Evolutionary conservation across 2,113 vertebrate genomes (phyloP), one percentile per base, ranked within the genome.

Genomic region (Cavia aperea): DNA sequence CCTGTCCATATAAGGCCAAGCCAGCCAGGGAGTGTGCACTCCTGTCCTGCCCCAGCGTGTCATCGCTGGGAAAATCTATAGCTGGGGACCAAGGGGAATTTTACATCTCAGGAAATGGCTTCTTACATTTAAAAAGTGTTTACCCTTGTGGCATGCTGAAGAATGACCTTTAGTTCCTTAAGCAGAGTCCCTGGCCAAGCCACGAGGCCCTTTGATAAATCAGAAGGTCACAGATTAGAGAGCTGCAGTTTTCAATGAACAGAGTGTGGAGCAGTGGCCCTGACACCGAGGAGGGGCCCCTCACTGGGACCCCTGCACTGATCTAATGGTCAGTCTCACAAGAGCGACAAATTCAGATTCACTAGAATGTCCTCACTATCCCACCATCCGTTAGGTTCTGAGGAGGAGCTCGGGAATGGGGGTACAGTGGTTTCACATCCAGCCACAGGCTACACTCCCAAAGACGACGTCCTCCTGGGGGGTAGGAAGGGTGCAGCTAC

Each of bases 1-100:
- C 15, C 7, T 33, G 70, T 49, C 96, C 89, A 70, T 66, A 87
- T 60, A 93, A 90, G 88, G 95, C 46, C 23, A 63, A 79, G 89
- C 66, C 24, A 39, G 93, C 26, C 39, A 13, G 68, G 68, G 81
- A 86, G 75, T 24, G 75, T 24, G 5, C 43, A 36, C 31, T 81
- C 29, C 49, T 33, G 18, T 36, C 49, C 49, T 14, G 56, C 31
- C 12, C 14, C 10, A 43, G 36, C 15, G 24, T 54, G 62, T 75
- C 92, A 65, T 4, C 0, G 3, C 36, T 92, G 79, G 72, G 72
- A 83, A 94, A 86, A 75, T 73, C 82, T 24, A 89, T 24, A 82
- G 85, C 51, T 11, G 33, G 81, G 77, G 43, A 60, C 58, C 89
- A 11, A n/a, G 68, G 78, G 75, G 70, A 39, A 72, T n/a, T 86